phyloP scores from a whole-genome alignment of 2,797 vertebrate species.

The Hemibagrus guttatus region DNA sequence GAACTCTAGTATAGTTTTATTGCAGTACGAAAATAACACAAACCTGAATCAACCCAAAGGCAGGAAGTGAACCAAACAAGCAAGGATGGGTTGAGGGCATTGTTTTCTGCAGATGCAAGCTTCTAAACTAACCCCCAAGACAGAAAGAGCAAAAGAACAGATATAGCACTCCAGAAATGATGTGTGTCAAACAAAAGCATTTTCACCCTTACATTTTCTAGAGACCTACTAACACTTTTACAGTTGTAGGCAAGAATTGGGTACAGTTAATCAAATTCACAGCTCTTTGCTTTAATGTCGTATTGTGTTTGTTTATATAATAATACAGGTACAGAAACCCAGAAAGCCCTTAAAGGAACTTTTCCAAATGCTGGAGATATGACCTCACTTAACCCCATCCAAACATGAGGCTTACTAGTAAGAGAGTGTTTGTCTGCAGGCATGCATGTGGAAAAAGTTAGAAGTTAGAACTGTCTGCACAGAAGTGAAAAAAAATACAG shows the following conservation, averaged over 20 bases:
- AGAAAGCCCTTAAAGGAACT: conserved; percentile 25
- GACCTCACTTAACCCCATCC: conserved; percentile 22
- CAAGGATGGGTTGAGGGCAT: neutral
- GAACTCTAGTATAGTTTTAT: no score
- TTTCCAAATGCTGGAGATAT: conserved; percentile 7
- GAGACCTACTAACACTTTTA: no score
- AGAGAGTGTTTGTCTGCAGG: conserved; percentile 47
- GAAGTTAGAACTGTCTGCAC: conserved; percentile 40
- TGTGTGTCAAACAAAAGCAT: neutral
- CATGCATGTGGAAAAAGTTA: conserved; percentile 41
- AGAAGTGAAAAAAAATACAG: conserved; percentile 31
- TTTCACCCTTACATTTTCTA: neutral
- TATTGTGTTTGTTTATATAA: neutral
- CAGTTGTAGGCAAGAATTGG: neutral
- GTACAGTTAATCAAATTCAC: neutral
- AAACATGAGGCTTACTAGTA: conserved; percentile 29
- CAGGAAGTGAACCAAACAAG: no score
- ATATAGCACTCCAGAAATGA: neutral
- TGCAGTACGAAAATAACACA: no score
- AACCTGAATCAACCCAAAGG: no score
- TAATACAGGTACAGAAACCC: neutral
- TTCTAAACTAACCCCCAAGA: neutral
- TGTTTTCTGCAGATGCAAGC: neutral
- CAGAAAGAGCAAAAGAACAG: neutral
- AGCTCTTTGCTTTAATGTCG: neutral